Percentiles rank a stretch among this genome's conserved stretches.
phyloP scores from a whole-genome alignment of 2,888 invertebrate genomes.

The Uloborus plumipes region DNA sequence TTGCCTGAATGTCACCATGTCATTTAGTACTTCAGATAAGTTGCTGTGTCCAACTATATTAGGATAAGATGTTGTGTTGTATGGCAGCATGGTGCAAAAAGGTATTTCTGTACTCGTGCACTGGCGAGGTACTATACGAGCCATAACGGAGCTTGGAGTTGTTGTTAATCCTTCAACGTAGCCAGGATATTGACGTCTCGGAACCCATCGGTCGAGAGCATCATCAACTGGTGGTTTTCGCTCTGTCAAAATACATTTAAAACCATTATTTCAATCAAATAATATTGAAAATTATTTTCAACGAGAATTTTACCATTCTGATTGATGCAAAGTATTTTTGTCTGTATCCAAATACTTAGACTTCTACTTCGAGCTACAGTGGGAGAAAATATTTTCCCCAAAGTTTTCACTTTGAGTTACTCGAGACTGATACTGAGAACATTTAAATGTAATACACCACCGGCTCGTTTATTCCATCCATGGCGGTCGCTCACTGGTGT shows the following conservation, averaged over 20 bases:
- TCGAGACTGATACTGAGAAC: too few species aligned
- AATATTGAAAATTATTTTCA: too few species aligned
- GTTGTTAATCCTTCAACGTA: conserved; percentile 66
- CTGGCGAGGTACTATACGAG: conserved; percentile 55
- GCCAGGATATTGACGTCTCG: conserved; percentile 66
- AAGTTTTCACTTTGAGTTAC: too few species aligned
- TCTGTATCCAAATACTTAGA: too few species aligned
- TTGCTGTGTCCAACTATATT: conserved; percentile 81
- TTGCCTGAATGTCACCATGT: conserved; percentile 82
- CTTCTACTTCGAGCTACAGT: too few species aligned
- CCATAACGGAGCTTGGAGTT: conserved; percentile 60
- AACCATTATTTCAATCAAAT: neutral
- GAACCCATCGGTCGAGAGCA: conserved; percentile 61
- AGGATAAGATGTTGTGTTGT: conserved; percentile 87
- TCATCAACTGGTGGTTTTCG: conserved; percentile 55
- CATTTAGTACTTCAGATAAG: conserved; percentile 78
- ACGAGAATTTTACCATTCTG: too few species aligned
- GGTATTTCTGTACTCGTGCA: conserved; percentile 67
- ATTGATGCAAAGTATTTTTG: too few species aligned
- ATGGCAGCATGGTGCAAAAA: conserved; percentile 75
- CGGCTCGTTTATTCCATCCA: too few species aligned
- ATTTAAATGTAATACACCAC: too few species aligned
- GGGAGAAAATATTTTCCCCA: too few species aligned
- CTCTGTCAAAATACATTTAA: conserved; percentile 37
- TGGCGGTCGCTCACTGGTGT: too few species aligned